Conservation (phyloP, 2,113 vertebrate genomes). For the Pelobates fuscus region DNA sequence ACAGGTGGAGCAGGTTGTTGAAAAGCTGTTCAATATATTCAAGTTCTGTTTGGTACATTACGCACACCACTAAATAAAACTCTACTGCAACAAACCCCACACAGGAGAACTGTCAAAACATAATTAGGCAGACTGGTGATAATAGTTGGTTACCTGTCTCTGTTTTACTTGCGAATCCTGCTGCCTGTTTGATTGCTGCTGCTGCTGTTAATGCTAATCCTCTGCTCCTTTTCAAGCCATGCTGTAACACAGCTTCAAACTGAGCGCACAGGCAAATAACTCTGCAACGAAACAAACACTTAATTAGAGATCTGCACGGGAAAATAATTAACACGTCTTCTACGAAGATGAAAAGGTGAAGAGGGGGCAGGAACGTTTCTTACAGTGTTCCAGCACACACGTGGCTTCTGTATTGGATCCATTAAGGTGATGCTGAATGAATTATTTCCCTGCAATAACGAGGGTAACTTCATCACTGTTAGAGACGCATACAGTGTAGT, state of each 20-base stretch:
- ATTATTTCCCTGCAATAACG: neutral
- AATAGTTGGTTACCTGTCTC: slow-evolving; percentile 80
- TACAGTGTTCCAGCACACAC: neutral
- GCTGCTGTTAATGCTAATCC: slow-evolving; percentile 92
- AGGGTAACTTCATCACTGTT: neutral
- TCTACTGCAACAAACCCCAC: slow-evolving; percentile 19
- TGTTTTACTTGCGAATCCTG: slow-evolving; percentile 88
- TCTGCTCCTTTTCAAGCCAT: slow-evolving; percentile 88
- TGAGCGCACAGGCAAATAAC: slow-evolving; percentile 97
- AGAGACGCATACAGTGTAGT: neutral
- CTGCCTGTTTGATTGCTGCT: slow-evolving; percentile 91
- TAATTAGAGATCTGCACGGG: neutral
- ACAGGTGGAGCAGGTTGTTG: too few species aligned
- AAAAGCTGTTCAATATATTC: too few species aligned
- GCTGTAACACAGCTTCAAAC: slow-evolving; percentile 93
- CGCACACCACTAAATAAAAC: slow-evolving; percentile 32
- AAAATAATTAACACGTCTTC: neutral
- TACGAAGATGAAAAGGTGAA: neutral
- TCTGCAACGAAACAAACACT: slow-evolving; percentile 67
- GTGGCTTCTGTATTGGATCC: neutral
- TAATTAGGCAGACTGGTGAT: slow-evolving; percentile 35
- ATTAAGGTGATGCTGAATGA: neutral
- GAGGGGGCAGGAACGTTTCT: neutral
- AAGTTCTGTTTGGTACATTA: slow-evolving; percentile 5
- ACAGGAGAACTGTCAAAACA: slow-evolving; percentile 38